Base-by-base conservation (phyloP, 2,888 invertebrate species). In the Gisinianus flammeolus region DNA sequence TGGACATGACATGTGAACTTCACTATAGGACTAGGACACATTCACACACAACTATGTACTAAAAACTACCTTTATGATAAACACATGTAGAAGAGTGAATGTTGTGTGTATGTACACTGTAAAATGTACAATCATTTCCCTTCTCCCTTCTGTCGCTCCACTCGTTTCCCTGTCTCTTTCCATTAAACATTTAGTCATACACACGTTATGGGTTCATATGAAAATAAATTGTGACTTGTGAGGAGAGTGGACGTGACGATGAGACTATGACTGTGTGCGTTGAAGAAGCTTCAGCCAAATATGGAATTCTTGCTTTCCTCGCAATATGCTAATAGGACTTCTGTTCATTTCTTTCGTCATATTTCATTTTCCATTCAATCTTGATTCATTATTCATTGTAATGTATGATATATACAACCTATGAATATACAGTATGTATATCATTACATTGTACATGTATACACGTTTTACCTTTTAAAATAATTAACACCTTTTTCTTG, bases 201-300 rank as follows among this genome's bases (percentile, higher is more conserved):
- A 5, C 54, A 19, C n/a, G n/a, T n/a, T n/a, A n/a, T n/a, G n/a
- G n/a, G n/a, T n/a, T n/a, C n/a, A n/a, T n/a, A 26, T 5, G 26
- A 26, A 26, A 62, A 62, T 62, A 67, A 67, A 67, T 67, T 33
- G 67, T 33, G 33, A 19, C 19, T 67, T 67, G 26, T 66, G 66
- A 30, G 16, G 66, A 30, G 67, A 33, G 67, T 16, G 33, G 33
- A 58, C 22, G 58, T 58, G 58, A 58, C 58, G 58, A 58, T 58
- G 33, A 8, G 67, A 67, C 22, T 1, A 26, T 6, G 62, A 26
- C 12, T 26, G 62, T 24, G 58, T 58, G 22, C 12, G 28, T 26
- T 62, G 62, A 67, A 67, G 67, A 67, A 67, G 67, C 33, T 67
- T 19, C 26, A n/a, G 33, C 67, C 67, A 67, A 67, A 67, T 67